phyloP scores from a whole-genome alignment of 2,888 invertebrate species.

The Shargacucullia verbasci region DNA sequence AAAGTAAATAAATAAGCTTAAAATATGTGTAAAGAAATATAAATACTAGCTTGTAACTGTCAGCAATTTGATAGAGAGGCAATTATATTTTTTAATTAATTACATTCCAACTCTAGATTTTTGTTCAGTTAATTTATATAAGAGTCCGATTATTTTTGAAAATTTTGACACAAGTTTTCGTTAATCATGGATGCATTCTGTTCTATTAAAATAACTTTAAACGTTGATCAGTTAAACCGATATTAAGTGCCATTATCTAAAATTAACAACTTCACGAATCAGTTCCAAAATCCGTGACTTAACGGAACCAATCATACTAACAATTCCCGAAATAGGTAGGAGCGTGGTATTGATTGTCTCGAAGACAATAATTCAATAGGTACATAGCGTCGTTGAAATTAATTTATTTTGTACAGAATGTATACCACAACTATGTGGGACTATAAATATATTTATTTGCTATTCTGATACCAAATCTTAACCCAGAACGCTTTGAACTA shows the following conservation, averaged over 20 bases:
- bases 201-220: background rate
- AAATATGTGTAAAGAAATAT: too few relatives aligned
- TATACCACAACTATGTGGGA: constrained; percentile 55
- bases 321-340: constrained; percentile 11
- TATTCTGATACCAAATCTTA: constrained; percentile 69
- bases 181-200: too few relatives aligned
- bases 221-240: too few relatives aligned
- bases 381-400: constrained; percentile 52
- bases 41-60: too few relatives aligned
- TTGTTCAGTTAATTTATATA: too few relatives aligned
- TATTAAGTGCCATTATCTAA: too few relatives aligned
- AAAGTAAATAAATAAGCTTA: too few relatives aligned
- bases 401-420: constrained; percentile 68
- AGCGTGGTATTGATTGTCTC: constrained; percentile 7
- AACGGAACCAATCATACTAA: constrained; percentile 17
- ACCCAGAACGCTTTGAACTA: constrained; percentile 57
- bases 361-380: constrained; percentile 53
- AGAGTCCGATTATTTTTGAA: too few relatives aligned
- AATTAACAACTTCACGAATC: constrained; percentile 1
- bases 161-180: too few relatives aligned
- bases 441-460: constrained; percentile 68
- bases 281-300: constrained; percentile 7
- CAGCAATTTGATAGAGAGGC: too few relatives aligned
- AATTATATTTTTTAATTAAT: too few relatives aligned
- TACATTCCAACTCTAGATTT: too few relatives aligned